Base-by-base conservation (phyloP, 2,113 vertebrate species). In the Oreotrochilus melanogaster region DNA sequence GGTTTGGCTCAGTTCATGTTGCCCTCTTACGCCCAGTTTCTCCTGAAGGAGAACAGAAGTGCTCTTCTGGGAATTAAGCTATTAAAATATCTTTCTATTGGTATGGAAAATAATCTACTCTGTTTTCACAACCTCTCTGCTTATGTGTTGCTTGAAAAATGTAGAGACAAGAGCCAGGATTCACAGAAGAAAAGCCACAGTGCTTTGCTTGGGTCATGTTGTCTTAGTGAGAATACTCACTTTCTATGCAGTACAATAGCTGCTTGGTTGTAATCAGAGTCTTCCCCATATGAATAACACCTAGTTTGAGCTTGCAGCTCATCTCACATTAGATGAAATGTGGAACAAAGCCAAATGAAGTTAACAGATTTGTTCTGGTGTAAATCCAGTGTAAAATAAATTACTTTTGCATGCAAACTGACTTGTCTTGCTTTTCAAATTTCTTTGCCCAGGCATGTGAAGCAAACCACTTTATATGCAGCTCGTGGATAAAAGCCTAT, bases 351-450 rank as follows among this genome's bases (percentile, higher is more conserved):
- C 56, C 72, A 87, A 79, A 80, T 13, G 7, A 86, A 94, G 43
- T 72, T 84, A 95, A 67, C 47, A 64, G 57, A 81, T 74, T 95
- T 91, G 45, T 18, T 78, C 57, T 57, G 39, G 11, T 96, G 28
- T 84, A 78, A 95, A 62, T 57, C 31, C 62, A 39, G 21, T 39
- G 30, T 81, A 87, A 91, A 86, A 85, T 21, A 89, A 86, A 81
- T 61, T 45, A 71, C 18, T 66, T 86, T 61, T 65, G 24, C 57
- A 74, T 39, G 61, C 23, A 86, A 61, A 78, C 53, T 82, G 39
- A 61, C 67, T 92, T 72, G n/a, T 45, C 81, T 65, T 39, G 23
- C 50, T 81, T 89, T 91, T 60, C 53, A 73, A 18, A 67, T 81
- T 81, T 91, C 73, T 91, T 86, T 92, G 48, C 27, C 65, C 9